phyloP scores from a whole-genome alignment of 2,888 invertebrate genomes.

The Operophtera brumata region DNA sequence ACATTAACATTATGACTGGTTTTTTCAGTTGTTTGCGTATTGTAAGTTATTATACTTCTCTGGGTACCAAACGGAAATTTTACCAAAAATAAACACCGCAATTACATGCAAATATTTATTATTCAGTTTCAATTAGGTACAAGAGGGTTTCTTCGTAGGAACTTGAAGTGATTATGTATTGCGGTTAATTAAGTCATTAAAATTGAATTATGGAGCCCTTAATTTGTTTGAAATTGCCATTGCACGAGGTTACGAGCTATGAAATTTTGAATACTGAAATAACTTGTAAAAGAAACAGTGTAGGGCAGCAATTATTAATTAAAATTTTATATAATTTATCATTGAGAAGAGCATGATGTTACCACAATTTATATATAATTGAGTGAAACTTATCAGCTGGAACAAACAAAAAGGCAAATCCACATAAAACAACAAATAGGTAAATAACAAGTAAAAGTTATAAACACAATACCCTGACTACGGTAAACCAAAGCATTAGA shows the following conservation, averaged over 20 bases:
- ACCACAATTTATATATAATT: neutral
- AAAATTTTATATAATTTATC: slow-evolving; percentile 8
- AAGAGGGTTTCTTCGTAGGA: neutral
- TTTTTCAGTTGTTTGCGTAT: slow-evolving; percentile 1
- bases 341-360: neutral
- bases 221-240: slow-evolving; percentile 16
- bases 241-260: slow-evolving; percentile 3
- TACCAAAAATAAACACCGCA: neutral
- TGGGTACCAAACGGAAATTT: neutral
- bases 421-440: neutral
- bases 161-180: neutral
- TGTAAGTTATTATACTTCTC: neutral
- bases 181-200: slow-evolving; percentile 1
- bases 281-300: neutral
- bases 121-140: neutral
- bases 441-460: too few relatives aligned
- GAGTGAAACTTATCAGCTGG: neutral
- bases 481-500: too few relatives aligned
- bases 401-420: neutral
- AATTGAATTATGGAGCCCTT: neutral
- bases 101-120: neutral
- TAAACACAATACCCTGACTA: too few relatives aligned
- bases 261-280: slow-evolving; percentile 5
- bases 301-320: slow-evolving; percentile 3
- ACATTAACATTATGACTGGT: neutral